Evolutionary conservation across 2,797 vertebrate species (phyloP).

Genomic region (Triplophysa yarkandensis): DNA sequence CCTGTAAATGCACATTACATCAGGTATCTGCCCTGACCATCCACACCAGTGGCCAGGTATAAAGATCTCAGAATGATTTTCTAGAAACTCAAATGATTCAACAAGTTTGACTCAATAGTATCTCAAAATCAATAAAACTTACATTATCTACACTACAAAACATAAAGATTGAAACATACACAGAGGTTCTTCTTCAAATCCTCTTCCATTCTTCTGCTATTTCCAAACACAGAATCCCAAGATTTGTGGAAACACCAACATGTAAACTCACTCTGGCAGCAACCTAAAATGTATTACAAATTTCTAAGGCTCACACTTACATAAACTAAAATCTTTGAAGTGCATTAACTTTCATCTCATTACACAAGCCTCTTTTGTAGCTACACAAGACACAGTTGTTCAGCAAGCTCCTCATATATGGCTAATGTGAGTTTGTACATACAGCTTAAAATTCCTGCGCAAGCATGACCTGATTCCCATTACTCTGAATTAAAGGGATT

Average conservation of each 20-base stretch:
- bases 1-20: constrained; percentile 14
- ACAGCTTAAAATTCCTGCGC: constrained; percentile 4
- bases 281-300: constrained; percentile 32
- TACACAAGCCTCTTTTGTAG: constrained; percentile 32
- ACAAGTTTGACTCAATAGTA: background rate
- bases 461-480: background rate
- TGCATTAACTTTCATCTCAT: constrained; percentile 23
- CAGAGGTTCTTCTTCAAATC: constrained; percentile 27
- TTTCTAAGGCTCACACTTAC: constrained; percentile 11
- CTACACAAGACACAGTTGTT: constrained; percentile 30
- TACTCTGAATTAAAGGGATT: background rate
- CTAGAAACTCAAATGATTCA: background rate
- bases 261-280: constrained; percentile 20
- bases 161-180: constrained; percentile 36
- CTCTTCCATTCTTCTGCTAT: constrained; percentile 27
- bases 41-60: background rate
- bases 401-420: constrained; percentile 3
- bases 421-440: constrained; percentile 1
- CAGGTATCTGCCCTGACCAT: constrained; percentile 1
- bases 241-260: background rate
- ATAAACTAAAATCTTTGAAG: constrained; percentile 24
- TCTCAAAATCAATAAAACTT: background rate
- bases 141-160: background rate
- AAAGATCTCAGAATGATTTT: background rate
- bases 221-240: background rate